phyloP scores from a whole-genome alignment of 2,797 vertebrate species.

The Schizothorax lantsangensis region DNA sequence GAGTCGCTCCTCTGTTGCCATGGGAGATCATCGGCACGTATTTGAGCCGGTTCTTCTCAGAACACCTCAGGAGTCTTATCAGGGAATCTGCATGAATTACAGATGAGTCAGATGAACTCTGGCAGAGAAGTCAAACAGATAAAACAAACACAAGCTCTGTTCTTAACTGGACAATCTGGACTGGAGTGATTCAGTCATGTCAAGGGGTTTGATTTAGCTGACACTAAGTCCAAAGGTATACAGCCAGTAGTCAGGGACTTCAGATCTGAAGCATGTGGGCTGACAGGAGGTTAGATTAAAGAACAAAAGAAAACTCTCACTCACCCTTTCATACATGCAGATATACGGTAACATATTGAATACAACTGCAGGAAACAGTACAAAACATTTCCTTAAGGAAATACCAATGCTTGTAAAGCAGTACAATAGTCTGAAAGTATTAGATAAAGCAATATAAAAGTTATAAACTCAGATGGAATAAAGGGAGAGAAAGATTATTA shows the following conservation, averaged over 20 bases:
- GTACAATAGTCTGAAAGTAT: neutral
- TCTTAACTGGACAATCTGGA: conserved; percentile 3
- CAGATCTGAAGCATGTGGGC: neutral
- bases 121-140: neutral
- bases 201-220: neutral
- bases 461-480: neutral
- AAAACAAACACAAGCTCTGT: neutral
- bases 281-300: neutral
- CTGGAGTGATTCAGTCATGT: neutral
- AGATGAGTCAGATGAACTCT: neutral
- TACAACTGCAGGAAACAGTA: neutral
- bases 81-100: conserved; percentile 17
- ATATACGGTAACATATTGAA: neutral
- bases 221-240: neutral
- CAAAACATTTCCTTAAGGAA: neutral
- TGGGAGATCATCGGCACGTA: conserved; percentile 21
- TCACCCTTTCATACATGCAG: neutral
- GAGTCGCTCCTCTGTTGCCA: conserved; percentile 43
- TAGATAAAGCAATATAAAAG: neutral
- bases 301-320: neutral
- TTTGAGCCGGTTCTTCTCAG: conserved; percentile 10
- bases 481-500: neutral
- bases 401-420: neutral
- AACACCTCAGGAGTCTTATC: neutral
- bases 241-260: neutral